Evolutionary conservation across 1,140 invertebrate genomes (phyloP).

Genomic region (Trichomalopsis sarcophagae): DNA sequence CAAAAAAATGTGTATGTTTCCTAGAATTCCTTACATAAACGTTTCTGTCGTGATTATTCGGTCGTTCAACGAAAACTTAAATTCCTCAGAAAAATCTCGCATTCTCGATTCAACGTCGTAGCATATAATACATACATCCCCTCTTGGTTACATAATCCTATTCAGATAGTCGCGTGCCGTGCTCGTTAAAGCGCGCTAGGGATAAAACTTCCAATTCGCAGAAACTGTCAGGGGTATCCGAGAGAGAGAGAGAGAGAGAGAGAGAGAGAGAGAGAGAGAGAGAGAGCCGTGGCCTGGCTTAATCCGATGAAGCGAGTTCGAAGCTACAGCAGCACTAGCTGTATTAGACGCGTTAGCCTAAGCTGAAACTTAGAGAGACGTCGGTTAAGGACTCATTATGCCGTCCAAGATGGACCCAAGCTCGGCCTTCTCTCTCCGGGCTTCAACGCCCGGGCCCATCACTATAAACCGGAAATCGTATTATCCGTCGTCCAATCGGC

Average conservation of each 20-base stretch:
- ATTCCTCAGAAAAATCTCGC: too few relatives aligned
- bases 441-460: background rate
- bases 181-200: background rate
- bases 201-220: constrained; percentile 1
- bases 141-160: too few relatives aligned
- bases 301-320: constrained; percentile 7
- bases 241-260: background rate
- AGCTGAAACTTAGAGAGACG: background rate
- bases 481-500: constrained; percentile 43
- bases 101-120: too few relatives aligned
- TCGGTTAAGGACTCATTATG: constrained; percentile 32
- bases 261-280: too few relatives aligned
- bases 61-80: too few relatives aligned
- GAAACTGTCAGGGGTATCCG: background rate
- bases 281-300: background rate
- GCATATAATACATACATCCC: too few relatives aligned
- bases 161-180: background rate
- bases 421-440: background rate
- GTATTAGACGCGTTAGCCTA: background rate
- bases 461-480: constrained; percentile 51
- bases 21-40: too few relatives aligned
- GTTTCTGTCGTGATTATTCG: too few relatives aligned
- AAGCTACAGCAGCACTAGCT: background rate
- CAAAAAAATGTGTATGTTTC: too few relatives aligned
- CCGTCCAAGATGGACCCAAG: background rate